Conservation (phyloP, 2,888 invertebrate genomes). For the Phytoseiulus persimilis region DNA sequence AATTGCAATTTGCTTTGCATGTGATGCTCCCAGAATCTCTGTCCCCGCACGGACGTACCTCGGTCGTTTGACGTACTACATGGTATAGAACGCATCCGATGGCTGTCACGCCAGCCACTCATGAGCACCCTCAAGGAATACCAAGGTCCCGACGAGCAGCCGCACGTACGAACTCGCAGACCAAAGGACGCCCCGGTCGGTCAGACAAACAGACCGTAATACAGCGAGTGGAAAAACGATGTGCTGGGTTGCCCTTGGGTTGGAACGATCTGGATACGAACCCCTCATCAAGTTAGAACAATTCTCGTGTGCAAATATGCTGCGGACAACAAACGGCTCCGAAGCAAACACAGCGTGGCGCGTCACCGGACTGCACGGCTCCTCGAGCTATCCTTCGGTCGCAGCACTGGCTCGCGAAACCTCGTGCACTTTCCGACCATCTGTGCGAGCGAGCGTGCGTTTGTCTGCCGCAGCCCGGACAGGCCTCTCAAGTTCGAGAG, state of each 20-base stretch:
- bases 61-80: not conserved
- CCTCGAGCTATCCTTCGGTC: not conserved
- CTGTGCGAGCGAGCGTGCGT: not conserved
- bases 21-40: not conserved
- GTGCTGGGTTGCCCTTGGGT: not conserved
- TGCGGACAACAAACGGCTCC: not conserved
- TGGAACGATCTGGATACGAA: not conserved
- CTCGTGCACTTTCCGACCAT: not conserved
- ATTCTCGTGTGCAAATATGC: not conserved
- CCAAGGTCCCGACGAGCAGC: not conserved
- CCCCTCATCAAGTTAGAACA: constrained; percentile 5
- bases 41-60: not conserved
- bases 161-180: not conserved
- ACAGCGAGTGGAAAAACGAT: constrained; percentile 5
- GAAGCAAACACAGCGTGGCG: not conserved
- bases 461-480: not conserved
- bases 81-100: not conserved
- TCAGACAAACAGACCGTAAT: not conserved
- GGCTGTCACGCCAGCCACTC: not conserved
- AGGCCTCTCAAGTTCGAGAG: not conserved
- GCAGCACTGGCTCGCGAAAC: not conserved
- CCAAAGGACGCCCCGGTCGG: not conserved
- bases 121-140: not conserved
- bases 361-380: not conserved
- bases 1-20: not conserved